These are phyloP conservation scores for Caiman crocodilus DNA, from an alignment of 2,797 vertebrate species.

Conservation along the genomic window DNA sequence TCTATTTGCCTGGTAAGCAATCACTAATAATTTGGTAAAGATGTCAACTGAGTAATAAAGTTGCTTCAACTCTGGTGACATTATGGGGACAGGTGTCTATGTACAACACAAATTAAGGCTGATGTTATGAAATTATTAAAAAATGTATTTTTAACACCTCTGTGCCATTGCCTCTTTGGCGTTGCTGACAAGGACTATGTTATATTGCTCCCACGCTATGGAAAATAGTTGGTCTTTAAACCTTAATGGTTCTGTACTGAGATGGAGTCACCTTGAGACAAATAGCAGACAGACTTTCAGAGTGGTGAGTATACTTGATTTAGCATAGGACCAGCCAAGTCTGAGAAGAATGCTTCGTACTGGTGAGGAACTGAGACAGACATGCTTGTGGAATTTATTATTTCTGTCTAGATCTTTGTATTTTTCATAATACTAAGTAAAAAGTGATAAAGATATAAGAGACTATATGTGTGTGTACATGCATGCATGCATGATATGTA, in stretches of 20 bases:
- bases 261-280: not conserved
- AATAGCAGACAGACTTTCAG: too few relatives aligned
- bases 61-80: not conserved
- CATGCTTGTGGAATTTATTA: not conserved
- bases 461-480: not conserved
- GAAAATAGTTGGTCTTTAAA: not conserved
- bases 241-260: not conserved
- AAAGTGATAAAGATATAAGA: not conserved
- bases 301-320: too few relatives aligned
- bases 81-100: not conserved
- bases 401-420: not conserved
- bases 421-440: not conserved
- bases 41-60: not conserved
- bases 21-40: not conserved
- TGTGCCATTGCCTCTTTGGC: not conserved
- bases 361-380: not conserved
- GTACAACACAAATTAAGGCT: not conserved
- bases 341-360: rapidly evolving
- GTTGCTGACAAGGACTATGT: not conserved
- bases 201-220: not conserved
- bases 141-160: not conserved
- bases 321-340: too few relatives aligned
- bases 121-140: not conserved
- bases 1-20: not conserved
- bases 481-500: too few relatives aligned